Percentiles rank a stretch among this genome's conserved stretches.
phyloP scores from a whole-genome alignment of 2,797 vertebrate species.

The Aldrovandia affinis region DNA sequence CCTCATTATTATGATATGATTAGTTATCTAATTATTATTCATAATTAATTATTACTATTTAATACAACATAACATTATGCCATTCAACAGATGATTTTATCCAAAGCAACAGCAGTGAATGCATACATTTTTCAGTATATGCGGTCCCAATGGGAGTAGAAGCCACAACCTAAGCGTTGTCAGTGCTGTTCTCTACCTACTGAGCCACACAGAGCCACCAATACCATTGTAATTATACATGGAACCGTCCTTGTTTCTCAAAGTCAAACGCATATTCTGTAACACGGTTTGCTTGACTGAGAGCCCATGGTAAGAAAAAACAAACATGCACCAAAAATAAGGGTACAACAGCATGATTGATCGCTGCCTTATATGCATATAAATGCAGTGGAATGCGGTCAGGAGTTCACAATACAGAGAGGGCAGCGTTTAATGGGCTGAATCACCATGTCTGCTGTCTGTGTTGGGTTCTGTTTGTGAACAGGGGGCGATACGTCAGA shows the following conservation, averaged over 20 bases:
- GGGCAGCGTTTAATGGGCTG: not conserved
- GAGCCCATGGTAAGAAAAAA: not conserved
- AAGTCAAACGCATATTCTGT: not conserved
- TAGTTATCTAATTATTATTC: conserved; percentile 10
- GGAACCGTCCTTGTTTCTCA: not conserved
- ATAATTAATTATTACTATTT: no score
- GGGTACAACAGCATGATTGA: not conserved
- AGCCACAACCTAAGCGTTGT: no score
- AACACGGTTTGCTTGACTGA: not conserved
- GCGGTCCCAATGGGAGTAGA: no score
- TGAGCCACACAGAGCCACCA: no score
- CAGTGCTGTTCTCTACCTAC: no score
- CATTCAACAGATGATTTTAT: no score
- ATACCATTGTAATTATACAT: not conserved
- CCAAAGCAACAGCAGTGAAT: no score
- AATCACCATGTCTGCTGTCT: not conserved
- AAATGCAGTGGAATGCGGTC: conserved; percentile 15
- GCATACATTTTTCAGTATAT: no score
- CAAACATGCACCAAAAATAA: not conserved
- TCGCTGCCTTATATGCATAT: conserved; percentile 2
- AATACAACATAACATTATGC: no score
- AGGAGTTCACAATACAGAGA: conserved; percentile 9
- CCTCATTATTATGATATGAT: no score
- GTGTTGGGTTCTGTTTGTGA: not conserved
- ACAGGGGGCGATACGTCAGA: not conserved